A percentile compares a stretch with the other conserved stretches of the same genome.
Evolutionary conservation across 2,888 invertebrate genomes (phyloP).

Genomic region (Aproaerema taeniolella): DNA sequence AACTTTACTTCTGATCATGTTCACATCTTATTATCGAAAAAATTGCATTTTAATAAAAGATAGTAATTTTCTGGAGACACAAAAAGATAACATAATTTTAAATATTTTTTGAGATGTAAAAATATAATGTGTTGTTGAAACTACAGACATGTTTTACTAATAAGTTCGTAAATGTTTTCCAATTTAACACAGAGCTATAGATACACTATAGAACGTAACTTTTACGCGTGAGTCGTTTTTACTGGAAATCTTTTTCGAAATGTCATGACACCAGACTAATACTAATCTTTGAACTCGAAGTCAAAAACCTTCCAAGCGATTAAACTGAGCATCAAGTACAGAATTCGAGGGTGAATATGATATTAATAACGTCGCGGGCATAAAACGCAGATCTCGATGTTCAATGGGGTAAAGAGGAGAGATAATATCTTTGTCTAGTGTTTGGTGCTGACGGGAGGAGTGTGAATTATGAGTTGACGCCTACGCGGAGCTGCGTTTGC

Average conservation of each 20-base stretch:
- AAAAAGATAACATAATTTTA: too few species aligned
- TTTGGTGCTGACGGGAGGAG: conserved; percentile 28
- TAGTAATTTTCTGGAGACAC: too few species aligned
- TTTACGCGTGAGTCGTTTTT: background rate
- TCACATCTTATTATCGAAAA: too few species aligned
- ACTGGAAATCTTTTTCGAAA: background rate
- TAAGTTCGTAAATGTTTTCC: too few species aligned
- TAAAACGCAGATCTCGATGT: conserved; percentile 38
- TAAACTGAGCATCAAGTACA: conserved; percentile 44
- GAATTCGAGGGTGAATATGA: conserved; percentile 33
- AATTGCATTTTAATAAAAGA: too few species aligned
- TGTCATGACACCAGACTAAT: too few species aligned
- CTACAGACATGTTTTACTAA: too few species aligned
- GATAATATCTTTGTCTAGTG: conserved; percentile 36
- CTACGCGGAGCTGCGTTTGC: background rate
- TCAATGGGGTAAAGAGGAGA: conserved; percentile 30
- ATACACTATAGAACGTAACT: background rate
- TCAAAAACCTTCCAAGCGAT: conserved; percentile 30
- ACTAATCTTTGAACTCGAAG: background rate
- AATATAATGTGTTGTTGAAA: too few species aligned
- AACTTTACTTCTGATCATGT: too few species aligned
- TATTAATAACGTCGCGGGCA: conserved; percentile 29
- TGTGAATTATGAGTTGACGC: conserved; percentile 24
- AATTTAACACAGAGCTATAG: background rate
- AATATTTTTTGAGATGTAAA: too few species aligned